These are phyloP conservation scores for Eupeodes corollae DNA, from an alignment of 1,140 invertebrate genomes.

Conservation along the genomic window DNA sequence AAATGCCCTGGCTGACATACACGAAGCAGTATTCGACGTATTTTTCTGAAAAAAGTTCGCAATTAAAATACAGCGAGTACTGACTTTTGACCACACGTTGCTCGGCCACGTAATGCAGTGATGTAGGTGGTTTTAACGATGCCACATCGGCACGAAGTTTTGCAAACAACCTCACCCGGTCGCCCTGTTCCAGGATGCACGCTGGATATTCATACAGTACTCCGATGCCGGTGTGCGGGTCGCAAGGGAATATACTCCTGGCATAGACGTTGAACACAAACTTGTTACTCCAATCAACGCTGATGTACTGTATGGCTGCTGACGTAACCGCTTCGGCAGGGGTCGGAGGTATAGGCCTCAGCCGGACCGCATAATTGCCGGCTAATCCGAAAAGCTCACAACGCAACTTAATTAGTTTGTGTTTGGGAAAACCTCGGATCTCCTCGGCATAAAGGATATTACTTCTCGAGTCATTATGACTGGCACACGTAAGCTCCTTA, in stretches of 20 bases:
- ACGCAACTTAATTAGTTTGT: conserved; percentile 48
- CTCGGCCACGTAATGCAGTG: conserved; percentile 54
- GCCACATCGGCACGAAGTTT: conserved; percentile 53
- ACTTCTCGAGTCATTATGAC: conserved; percentile 20
- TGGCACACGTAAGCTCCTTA: conserved; percentile 39
- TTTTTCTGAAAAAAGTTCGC: conserved; percentile 67
- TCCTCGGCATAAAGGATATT: conserved; percentile 56
- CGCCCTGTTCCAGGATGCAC: conserved; percentile 59
- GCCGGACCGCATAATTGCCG: conserved; percentile 58
- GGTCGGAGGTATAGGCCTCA: conserved; percentile 44
- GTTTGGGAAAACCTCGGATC: conserved; percentile 54
- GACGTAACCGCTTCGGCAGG: conserved; percentile 49
- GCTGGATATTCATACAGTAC: conserved; percentile 72
- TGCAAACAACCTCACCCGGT: conserved; percentile 63
- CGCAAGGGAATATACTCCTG: conserved; percentile 67
- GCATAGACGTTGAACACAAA: conserved; percentile 73
- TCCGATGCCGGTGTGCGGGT: conserved; percentile 50
- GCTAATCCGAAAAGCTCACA: conserved; percentile 69
- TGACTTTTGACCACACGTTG: conserved; percentile 48
- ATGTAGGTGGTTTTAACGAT: conserved; percentile 48
- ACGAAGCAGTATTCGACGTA: conserved; percentile 78
- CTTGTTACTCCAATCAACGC: conserved; percentile 70
- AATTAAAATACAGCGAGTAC: conserved; percentile 64
- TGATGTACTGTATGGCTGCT: conserved; percentile 41
- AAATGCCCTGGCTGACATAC: conserved; percentile 70